These are phyloP conservation scores for Xestia ashworthii DNA, from an alignment of 2,888 invertebrate species.

Conservation along the genomic window DNA sequence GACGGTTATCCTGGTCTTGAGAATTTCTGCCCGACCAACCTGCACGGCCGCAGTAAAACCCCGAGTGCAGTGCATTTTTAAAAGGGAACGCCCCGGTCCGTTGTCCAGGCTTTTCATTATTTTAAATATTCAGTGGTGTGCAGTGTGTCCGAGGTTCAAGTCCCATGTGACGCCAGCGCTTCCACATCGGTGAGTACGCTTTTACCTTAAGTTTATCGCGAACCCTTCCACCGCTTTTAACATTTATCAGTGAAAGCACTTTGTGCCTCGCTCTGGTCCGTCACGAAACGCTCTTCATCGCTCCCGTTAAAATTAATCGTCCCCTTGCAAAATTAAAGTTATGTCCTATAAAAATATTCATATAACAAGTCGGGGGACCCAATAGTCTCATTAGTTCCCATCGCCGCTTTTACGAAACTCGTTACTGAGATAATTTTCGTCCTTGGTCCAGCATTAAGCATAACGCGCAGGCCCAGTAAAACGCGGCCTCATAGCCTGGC, in stretches of 20 bases:
- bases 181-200: constrained; percentile 80
- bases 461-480: constrained; percentile 83
- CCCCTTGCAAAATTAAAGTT: constrained; percentile 85
- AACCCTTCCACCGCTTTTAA: constrained; percentile 73
- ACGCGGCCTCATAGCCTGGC: constrained; percentile 84
- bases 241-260: constrained; percentile 73
- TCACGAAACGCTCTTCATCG: constrained; percentile 69
- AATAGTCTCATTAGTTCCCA: constrained; percentile 88
- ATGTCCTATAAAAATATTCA: constrained; percentile 86
- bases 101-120: constrained; percentile 87
- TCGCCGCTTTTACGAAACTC: constrained; percentile 87
- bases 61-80: constrained; percentile 90
- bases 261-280: constrained; percentile 63
- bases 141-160: constrained; percentile 80
- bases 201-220: constrained; percentile 74
- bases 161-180: constrained; percentile 73
- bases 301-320: constrained; percentile 84
- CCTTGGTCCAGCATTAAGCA: constrained; percentile 86
- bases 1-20: constrained; percentile 81
- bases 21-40: constrained; percentile 87
- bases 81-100: constrained; percentile 86
- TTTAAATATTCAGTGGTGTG: constrained; percentile 89
- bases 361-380: constrained; percentile 85
- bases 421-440: constrained; percentile 88
- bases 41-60: constrained; percentile 87